Evolutionary conservation across 2,888 invertebrate genomes (phyloP).

Genomic region (Camptogramma bilineatum): DNA sequence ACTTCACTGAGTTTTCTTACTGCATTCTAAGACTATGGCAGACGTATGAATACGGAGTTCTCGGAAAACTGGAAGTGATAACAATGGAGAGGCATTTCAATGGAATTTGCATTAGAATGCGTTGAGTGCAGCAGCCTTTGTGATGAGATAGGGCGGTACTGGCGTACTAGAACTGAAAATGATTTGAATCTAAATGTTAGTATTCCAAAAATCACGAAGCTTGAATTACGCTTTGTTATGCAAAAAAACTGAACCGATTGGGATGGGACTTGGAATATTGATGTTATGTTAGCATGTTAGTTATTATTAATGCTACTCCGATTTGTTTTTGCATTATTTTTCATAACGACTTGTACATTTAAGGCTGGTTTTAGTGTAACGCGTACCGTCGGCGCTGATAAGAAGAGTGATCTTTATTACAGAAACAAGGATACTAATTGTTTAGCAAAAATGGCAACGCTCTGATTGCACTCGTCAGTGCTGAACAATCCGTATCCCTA

Average conservation of each 20-base stretch:
- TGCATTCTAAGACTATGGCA: conserved; percentile 32
- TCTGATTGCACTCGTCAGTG: no score
- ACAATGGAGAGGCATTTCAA: conserved; percentile 78
- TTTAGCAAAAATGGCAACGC: no score
- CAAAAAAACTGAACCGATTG: not conserved
- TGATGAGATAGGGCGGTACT: conserved; percentile 52
- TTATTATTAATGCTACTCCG: no score
- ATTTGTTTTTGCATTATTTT: no score
- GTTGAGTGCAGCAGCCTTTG: conserved; percentile 73
- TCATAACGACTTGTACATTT: no score
- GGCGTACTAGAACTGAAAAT: conserved; percentile 31
- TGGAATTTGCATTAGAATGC: conserved; percentile 83
- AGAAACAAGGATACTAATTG: no score
- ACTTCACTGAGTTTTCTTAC: not conserved
- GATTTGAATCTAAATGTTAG: conserved; percentile 31
- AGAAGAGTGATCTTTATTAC: no score
- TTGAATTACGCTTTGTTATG: not conserved
- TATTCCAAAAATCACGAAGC: not conserved
- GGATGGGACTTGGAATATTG: no score
- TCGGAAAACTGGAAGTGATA: conserved; percentile 70
- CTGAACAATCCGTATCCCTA: no score
- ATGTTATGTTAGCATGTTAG: no score
- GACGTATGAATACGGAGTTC: conserved; percentile 64
- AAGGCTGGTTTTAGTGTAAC: no score
- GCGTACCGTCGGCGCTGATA: no score